phyloP scores from a whole-genome alignment of 2,888 invertebrate species.

The Chromoteleia sp. region DNA sequence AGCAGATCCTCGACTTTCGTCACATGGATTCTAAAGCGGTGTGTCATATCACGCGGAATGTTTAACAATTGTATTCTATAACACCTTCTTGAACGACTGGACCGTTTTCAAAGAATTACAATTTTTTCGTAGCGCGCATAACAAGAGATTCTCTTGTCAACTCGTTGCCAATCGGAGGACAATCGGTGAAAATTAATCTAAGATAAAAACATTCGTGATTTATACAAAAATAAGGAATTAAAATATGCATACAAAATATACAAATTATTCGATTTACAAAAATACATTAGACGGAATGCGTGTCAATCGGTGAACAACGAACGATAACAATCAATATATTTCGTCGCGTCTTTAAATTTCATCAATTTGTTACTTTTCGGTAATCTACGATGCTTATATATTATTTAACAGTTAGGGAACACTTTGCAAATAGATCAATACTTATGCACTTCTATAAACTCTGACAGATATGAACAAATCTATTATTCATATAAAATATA shows the following conservation, averaged over 20 bases:
- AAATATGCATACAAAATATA: background rate
- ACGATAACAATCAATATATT: background rate
- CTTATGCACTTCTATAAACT: conserved; percentile 30
- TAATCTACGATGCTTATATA: conserved; percentile 30
- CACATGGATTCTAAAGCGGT: conserved; percentile 26
- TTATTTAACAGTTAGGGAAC: conserved; percentile 56
- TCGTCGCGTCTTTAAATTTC: conserved; percentile 12
- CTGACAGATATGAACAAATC: conserved; percentile 55
- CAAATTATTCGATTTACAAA: conserved; percentile 1
- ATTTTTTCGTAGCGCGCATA: background rate
- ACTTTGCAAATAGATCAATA: conserved; percentile 56
- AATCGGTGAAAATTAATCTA: no score
- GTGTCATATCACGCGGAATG: conserved; percentile 5
- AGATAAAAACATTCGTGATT: no score
- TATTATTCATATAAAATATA: conserved; percentile 60
- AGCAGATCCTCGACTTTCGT: conserved; percentile 33
- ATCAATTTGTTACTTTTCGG: conserved; percentile 13
- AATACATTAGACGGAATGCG: conserved; percentile 20
- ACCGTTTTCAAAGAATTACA: conserved; percentile 3
- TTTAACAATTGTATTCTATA: conserved; percentile 1
- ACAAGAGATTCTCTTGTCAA: background rate
- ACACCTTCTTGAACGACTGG: background rate
- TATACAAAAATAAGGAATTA: no score
- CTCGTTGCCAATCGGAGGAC: background rate
- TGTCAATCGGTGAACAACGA: conserved; percentile 20